Evolutionary conservation across 2,888 invertebrate species (phyloP).

Genomic region (Dimorphilus gyrociliatus): DNA sequence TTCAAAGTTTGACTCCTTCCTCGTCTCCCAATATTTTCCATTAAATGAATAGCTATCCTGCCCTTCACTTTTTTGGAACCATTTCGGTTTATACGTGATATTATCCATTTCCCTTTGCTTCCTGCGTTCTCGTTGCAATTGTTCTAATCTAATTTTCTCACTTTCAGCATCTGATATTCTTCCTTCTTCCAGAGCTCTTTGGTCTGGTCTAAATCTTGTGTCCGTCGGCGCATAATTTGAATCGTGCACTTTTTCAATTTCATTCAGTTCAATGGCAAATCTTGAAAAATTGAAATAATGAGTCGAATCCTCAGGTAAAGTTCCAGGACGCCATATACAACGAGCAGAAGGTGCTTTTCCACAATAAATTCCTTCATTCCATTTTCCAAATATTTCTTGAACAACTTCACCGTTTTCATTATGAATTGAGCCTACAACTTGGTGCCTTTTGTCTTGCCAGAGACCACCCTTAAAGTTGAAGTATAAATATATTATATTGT

Average conservation of each 20-base stretch:
- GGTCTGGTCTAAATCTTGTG: slow-evolving; percentile 57
- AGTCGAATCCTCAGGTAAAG: slow-evolving; percentile 62
- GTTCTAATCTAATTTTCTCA: slow-evolving; percentile 54
- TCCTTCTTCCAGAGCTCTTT: slow-evolving; percentile 53
- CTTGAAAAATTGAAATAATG: slow-evolving; percentile 66
- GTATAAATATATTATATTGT: neutral
- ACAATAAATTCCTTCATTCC: slow-evolving; percentile 63
- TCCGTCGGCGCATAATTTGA: slow-evolving; percentile 62
- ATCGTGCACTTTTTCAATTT: slow-evolving; percentile 41
- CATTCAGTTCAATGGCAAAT: slow-evolving; percentile 68
- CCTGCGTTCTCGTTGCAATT: slow-evolving; percentile 54
- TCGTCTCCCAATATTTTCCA: slow-evolving; percentile 57
- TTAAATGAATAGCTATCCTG: slow-evolving; percentile 55
- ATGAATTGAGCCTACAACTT: slow-evolving; percentile 51
- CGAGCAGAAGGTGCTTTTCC: slow-evolving; percentile 48
- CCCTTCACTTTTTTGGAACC: slow-evolving; percentile 51
- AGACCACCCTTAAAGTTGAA: slow-evolving; percentile 48
- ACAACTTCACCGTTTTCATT: slow-evolving; percentile 46
- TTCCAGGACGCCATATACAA: slow-evolving; percentile 38
- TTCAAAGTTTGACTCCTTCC: slow-evolving; percentile 50
- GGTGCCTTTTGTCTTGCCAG: slow-evolving; percentile 60
- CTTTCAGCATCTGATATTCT: slow-evolving; percentile 54
- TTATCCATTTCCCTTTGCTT: slow-evolving; percentile 46
- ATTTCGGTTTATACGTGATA: slow-evolving; percentile 36
- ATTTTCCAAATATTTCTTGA: slow-evolving; percentile 54